Base-by-base conservation (phyloP, 2,888 invertebrate species). In the Pseudoips prasinana region DNA sequence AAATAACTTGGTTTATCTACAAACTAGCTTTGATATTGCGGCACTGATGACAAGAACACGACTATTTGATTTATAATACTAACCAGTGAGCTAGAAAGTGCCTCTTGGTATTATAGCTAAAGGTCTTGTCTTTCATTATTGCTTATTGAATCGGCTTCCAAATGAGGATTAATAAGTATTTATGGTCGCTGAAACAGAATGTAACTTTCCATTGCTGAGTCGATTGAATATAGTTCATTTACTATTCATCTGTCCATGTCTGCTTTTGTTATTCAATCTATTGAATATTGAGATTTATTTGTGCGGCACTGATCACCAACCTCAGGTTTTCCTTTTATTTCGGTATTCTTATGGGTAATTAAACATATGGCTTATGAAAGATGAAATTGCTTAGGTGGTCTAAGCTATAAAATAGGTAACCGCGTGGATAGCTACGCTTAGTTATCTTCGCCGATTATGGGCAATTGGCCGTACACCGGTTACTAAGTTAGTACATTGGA, bases 91-190 rank as follows among this genome's bases (percentile, higher is more conserved):
- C 48, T 52, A 54, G 67, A 72, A 69, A 72, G 70, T 66, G 68
- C 68, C 46, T 60, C 54, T 59, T 53, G 64, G 62, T 71, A 64
- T 71, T 78, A 74, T 67, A 61, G 61, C 64, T 58, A 49, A 46
- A 59, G 50, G 57, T 61, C 63, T 66, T 66, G 70, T 69, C 64
- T 69, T 71, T 67, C 71, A 76, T 71, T 76, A 75, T 69, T 66
- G 69, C 69, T 74, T 72, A 77, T 76, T 78, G 75, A 78, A 78
- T 69, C 55, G 63, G 71, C 62, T 72, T 66, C 72, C 73, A 72
- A 79, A 78, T 78, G 76, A 78, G 72, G 74, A 79, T 73, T 80
- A 79, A 80, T 78, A 76, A 72, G 69, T 71, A 80, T 80, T 79
- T 80, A 80, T 77, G 68, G 59, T 35, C 41, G 60, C 52, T 53